phyloP scores from a whole-genome alignment of 2,113 vertebrate species.

The Pristiophorus japonicus region DNA sequence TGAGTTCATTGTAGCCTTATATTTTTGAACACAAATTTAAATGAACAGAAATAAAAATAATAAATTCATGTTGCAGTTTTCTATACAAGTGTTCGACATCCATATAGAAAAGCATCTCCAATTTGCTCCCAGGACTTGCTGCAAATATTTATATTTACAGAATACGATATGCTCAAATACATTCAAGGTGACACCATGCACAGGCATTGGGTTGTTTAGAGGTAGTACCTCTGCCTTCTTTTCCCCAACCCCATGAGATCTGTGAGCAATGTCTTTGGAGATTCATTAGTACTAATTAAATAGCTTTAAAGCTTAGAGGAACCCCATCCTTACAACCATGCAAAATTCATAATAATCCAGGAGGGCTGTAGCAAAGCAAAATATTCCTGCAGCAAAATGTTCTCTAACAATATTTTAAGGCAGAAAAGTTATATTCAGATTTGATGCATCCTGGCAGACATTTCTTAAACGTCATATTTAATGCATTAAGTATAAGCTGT shows the following conservation, averaged over 20 bases:
- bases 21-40: no score
- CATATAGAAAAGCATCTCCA: no score
- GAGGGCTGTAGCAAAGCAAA: neutral
- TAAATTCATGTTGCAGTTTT: no score
- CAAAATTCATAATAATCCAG: neutral
- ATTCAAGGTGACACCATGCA: neutral
- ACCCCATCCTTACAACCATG: neutral
- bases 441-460: neutral
- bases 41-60: no score
- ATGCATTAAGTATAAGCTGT: neutral
- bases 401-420: neutral
- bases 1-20: no score
- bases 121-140: no score
- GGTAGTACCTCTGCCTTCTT: neutral
- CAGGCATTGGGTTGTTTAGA: neutral
- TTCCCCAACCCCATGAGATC: neutral
- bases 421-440: neutral
- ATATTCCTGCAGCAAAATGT: neutral
- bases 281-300: neutral
- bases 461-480: neutral
- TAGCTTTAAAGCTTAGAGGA: neutral
- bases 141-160: no score
- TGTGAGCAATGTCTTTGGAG: neutral
- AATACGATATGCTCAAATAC: neutral
- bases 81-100: no score